Base-by-base conservation (phyloP, 2,113 vertebrate genomes). In the Urocitellus parryii region DNA sequence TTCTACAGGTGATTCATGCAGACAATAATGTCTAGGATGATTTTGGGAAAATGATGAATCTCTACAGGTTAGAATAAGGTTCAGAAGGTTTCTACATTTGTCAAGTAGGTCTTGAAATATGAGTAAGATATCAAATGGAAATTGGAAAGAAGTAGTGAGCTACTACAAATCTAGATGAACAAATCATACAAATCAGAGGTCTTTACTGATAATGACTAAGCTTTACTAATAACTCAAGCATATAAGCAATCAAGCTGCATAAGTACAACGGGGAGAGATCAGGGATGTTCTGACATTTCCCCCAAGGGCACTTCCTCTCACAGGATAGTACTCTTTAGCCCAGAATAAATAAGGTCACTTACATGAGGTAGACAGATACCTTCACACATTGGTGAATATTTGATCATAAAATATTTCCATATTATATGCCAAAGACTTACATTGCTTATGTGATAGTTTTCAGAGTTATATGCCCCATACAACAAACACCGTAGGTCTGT, bases 391-490 rank as follows among this genome's bases (percentile, higher is more conserved):
- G 48, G 34, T 53, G 3, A 96, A 27, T 8, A 5, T 74, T 65
- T 76, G 78, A 3, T 81, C 77, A 88, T 25, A 80, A 83, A 85
- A 88, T 29, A 77, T 20, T 88, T 84, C 51, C 61, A 16, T 48
- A 90, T 90, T 63, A 74, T 53, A 8, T 70, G 24, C 29, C 39
- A 87, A 32, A 42, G 34, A 88, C 17, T 56, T 53, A 68, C 8
- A 70, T 8, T 37, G 3, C 68, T 83, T 16, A 29, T 51, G 5
- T 72, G 53, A 48, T 65, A 88, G 13, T 94, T 56, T 96, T 77
- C 58, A 96, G 29, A 93, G 80, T 88, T 94, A 68, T 61, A 61
- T 45, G 24, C 29, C 18, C 74, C 61, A 88, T 13, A 79, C n/a
- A 56, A 37, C 34, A 72, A 73, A 93, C 27, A 83, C 14, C 48